A percentile compares a stretch with the other conserved stretches of the same genome.
phyloP scores from a whole-genome alignment of 2,113 vertebrate species.

The Gnathonemus longibarbis region DNA sequence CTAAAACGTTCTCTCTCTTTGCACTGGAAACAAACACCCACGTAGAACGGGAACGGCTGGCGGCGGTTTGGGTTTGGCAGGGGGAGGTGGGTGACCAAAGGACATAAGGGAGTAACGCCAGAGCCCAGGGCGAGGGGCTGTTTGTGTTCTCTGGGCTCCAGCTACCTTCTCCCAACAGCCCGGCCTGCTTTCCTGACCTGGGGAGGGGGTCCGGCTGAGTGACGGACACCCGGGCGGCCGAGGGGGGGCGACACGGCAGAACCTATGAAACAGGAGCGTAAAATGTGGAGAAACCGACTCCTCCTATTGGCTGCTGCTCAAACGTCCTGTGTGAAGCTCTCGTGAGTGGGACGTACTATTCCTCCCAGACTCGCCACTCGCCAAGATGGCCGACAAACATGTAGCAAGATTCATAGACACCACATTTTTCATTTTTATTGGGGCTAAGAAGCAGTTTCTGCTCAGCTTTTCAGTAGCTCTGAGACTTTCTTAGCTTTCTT shows the following conservation, averaged over 20 bases:
- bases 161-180: not conserved
- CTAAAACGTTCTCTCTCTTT: not conserved
- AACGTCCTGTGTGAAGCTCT: not conserved
- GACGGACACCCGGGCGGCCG: not conserved
- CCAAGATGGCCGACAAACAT: not conserved
- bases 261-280: not conserved
- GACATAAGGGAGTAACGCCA: not conserved
- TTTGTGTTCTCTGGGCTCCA: slow-evolving; percentile 1
- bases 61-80: not conserved
- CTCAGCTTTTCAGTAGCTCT: not conserved
- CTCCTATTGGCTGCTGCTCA: not conserved
- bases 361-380: not conserved
- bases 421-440: not conserved
- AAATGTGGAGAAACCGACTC: not conserved
- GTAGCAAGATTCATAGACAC: not conserved
- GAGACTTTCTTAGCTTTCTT: not conserved
- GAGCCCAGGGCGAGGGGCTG: not conserved
- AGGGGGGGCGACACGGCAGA: not conserved
- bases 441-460: not conserved
- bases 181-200: not conserved
- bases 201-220: not conserved
- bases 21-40: slow-evolving; percentile 18
- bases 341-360: not conserved
- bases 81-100: not conserved
- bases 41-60: not conserved